Evolutionary conservation across 2,797 vertebrate species (phyloP), one percentile per base, ranked within the genome.

Genomic region (Synaphobranchus kaupii): DNA sequence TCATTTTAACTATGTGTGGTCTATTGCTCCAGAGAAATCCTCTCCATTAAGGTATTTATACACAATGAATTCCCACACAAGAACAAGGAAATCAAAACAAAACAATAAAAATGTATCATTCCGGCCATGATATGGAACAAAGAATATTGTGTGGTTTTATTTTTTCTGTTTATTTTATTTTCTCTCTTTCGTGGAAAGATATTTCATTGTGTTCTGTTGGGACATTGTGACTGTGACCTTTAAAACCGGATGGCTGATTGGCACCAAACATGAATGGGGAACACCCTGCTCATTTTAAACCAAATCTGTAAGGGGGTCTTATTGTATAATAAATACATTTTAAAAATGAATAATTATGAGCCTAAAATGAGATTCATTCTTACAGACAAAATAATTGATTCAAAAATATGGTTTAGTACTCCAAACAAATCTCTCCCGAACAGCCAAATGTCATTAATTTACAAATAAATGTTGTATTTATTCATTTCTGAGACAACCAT

Each of bases 11-110:
- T 88, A 31, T 73, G 87, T 86, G 85, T 85, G 83, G 86, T 86
- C 73, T 63, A 34, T 52, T 80, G 4, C 8, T 86, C 56, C 52
- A 73, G 31, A 73, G 15, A 31, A 34, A 2, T 73, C 6, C 2
- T 56, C 63, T 85, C 71, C 83, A 90, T 88, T 47, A 63, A 22
- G 28, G 86, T 89, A 68, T 88, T 90, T 85, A 87, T 83, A 44
- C 28, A 63, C 78, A 47, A 48, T 66, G 31, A 86, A 71, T 83
- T 87, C 80, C 68, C n/a, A 86, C 60, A 82, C 80, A 82, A 48
- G 58, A 82, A 20, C 56, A 73, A 50, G 81, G 10, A 68, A 31
- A 86, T n/a, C 48, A 54, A 34, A 73, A 56, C 31, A 31, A 31
- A 83, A 10, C 12, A 56, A 47, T 39, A 39, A 13, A 54, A 54